Percentiles rank a stretch among this genome's conserved stretches.
Evolutionary conservation across 2,113 vertebrate genomes (phyloP).

Genomic region (Deroptyus accipitrinus): DNA sequence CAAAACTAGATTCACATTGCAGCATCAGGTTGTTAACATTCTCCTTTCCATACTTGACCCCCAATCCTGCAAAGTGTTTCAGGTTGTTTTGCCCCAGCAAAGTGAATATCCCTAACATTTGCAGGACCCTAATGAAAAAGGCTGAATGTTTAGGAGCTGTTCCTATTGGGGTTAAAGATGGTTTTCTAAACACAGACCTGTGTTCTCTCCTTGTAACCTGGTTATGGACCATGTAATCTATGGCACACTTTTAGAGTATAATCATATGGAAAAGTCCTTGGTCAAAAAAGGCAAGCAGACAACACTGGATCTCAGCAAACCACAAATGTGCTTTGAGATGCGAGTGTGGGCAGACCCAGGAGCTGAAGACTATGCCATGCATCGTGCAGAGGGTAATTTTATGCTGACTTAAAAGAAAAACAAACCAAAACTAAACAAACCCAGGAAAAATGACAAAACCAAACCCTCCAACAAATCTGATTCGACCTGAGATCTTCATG

Average conservation of each 20-base stretch:
- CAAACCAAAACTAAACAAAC: background rate
- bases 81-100: background rate
- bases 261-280: background rate
- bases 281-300: slow-evolving; percentile 17
- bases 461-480: background rate
- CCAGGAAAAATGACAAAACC: background rate
- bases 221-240: slow-evolving; percentile 26
- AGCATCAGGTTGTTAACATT: background rate
- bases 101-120: background rate
- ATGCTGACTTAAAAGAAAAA: background rate
- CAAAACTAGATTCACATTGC: background rate
- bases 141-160: background rate
- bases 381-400: background rate
- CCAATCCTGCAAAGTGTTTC: background rate
- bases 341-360: slow-evolving; percentile 7
- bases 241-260: slow-evolving; percentile 7
- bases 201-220: slow-evolving; percentile 34
- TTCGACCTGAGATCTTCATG: background rate
- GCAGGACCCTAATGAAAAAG: background rate
- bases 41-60: background rate
- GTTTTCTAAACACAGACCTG: background rate
- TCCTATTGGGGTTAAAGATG: background rate
- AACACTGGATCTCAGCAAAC: background rate
- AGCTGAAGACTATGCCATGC: background rate
- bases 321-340: background rate